Percentiles rank a stretch among this genome's conserved stretches.
Conservation (phyloP, 1,140 invertebrate species). For the Drosophila navojoa region DNA sequence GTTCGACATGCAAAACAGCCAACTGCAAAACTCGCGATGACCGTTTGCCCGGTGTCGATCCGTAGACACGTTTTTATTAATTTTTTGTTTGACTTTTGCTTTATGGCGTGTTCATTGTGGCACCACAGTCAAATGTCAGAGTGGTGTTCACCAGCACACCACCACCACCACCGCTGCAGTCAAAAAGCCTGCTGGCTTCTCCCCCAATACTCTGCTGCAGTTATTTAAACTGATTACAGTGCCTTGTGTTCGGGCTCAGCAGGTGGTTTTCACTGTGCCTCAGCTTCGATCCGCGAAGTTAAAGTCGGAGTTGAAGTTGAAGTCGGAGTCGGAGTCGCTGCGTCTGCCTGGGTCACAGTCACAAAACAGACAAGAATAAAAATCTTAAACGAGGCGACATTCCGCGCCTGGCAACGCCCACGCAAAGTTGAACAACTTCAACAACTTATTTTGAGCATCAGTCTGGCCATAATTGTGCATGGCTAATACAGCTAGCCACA, state of each 20-base stretch:
- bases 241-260: slow-evolving; percentile 67
- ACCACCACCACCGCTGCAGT: not conserved
- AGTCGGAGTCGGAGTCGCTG: slow-evolving; percentile 48
- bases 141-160: slow-evolving; percentile 10
- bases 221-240: slow-evolving; percentile 75
- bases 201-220: slow-evolving; percentile 39
- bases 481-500: slow-evolving; percentile 64
- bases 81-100: slow-evolving; percentile 83
- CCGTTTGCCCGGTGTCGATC: slow-evolving; percentile 29
- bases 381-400: slow-evolving; percentile 42
- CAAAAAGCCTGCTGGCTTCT: not conserved
- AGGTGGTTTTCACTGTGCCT: slow-evolving; percentile 76
- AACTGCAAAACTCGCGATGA: slow-evolving; percentile 65
- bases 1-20: slow-evolving; percentile 72
- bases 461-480: slow-evolving; percentile 55
- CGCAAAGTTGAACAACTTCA: slow-evolving; percentile 10
- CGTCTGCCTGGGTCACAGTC: slow-evolving; percentile 49
- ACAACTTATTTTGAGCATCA: slow-evolving; percentile 44
- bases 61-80: slow-evolving; percentile 61
- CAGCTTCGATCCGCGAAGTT: slow-evolving; percentile 23
- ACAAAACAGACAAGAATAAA: slow-evolving; percentile 28
- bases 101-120: slow-evolving; percentile 82
- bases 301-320: not conserved
- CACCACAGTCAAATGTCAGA: slow-evolving; percentile 63
- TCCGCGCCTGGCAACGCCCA: slow-evolving; percentile 48